Base-by-base conservation (phyloP, 2,888 invertebrate genomes). In the Adelognathus sp. region DNA sequence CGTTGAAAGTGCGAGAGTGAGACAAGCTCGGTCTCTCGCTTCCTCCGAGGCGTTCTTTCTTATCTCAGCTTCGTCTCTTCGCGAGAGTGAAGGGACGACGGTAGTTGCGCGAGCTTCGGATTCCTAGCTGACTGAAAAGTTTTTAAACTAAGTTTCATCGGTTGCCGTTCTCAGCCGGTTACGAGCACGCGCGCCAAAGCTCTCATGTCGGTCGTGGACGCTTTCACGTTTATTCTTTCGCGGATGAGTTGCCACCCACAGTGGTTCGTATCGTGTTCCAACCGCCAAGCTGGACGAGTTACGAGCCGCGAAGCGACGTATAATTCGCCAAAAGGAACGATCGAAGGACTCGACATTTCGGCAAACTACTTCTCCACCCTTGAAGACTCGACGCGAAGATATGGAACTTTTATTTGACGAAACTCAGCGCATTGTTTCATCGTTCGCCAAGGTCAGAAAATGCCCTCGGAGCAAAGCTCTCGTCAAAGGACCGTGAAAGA, bases 71-170 rank as follows among this genome's bases (percentile, higher is more conserved):
- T 84, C 80, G 81, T 77, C 83, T 83, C 80, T 84, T 83, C 79
- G 75, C 77, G 46, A 69, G n/a, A n/a, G n/a, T n/a, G n/a, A n/a
- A n/a, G n/a, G n/a, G n/a, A n/a, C 44, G 75, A 18, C 39, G 44
- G 52, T 54, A 67, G 69, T 11, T 21, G 82, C 81, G 84, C 85
- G 84, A 86, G 86, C 83, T 83, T 79, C 83, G 84, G 87, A 90
- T 89, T 89, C 88, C 87, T 79, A 84, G 88, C 89, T 88, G 88
- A 89, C 89, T 90, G 84, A 80, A 85, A 90, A 90, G 88, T 90
- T 90, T 90, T 88, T 89, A 90, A n/a, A 90, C 89, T 88, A 87
- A 90, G 89, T 90, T 90, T 84, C 81, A 86, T 58, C 83, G 87
- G 87, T 86, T 86, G 83, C 85, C 84, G 82, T 39, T 46, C 29